phyloP scores from a whole-genome alignment of 1,140 invertebrate genomes.

The Aphaenogaster rudis region DNA sequence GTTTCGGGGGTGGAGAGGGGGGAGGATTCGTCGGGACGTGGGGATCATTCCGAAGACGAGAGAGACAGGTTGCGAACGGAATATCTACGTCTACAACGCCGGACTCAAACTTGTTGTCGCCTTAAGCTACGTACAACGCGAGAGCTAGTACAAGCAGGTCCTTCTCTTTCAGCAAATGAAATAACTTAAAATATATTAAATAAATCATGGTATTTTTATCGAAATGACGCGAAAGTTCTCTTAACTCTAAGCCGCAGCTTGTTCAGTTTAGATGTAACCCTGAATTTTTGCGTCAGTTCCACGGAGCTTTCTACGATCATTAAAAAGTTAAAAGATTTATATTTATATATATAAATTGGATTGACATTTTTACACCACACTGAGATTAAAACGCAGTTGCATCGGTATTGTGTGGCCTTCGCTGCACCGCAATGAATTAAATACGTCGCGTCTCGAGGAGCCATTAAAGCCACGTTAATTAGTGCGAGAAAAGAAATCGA shows the following conservation, averaged over 20 bases:
- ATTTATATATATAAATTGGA: not conserved
- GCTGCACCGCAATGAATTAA: not conserved
- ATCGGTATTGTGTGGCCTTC: not conserved
- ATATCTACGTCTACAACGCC: constrained; percentile 13
- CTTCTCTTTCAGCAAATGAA: not conserved
- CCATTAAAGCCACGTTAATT: constrained; percentile 51
- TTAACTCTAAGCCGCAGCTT: not conserved
- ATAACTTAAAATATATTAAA: not conserved
- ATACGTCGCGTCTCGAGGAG: not conserved
- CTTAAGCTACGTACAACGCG: not conserved
- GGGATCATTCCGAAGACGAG: constrained; percentile 60
- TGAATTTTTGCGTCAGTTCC: not conserved
- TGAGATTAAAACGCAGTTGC: constrained; percentile 4
- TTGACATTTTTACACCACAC: not conserved
- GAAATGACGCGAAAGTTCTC: not conserved
- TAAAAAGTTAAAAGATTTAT: not conserved
- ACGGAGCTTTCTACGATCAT: too few relatives aligned
- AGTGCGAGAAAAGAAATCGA: not conserved
- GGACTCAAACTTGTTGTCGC: constrained; percentile 7
- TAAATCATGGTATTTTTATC: not conserved
- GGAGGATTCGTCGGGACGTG: constrained; percentile 22
- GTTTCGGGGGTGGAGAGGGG: not conserved
- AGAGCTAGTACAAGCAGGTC: not conserved
- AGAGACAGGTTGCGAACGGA: constrained; percentile 50
- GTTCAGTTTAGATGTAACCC: not conserved